These are phyloP conservation scores for Philopotamus ludificatus DNA, from an alignment of 1,140 invertebrate species.

Conservation along the genomic window DNA sequence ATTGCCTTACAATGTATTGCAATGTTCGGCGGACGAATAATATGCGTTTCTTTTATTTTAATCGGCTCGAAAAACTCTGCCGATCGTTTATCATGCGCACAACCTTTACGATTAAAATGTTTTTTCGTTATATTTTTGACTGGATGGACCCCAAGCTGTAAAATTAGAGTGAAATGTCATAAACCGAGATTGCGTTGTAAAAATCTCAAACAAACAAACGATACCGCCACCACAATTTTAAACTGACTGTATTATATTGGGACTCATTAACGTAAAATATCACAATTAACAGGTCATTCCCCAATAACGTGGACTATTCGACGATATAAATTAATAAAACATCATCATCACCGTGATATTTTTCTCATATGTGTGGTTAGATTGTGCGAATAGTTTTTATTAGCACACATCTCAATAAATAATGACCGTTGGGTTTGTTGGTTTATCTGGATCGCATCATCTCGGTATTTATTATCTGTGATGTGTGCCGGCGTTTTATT, in stretches of 20 bases:
- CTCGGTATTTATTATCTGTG: background rate
- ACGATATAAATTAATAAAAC: background rate
- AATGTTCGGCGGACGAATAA: background rate
- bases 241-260: no score
- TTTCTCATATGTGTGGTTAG: no score
- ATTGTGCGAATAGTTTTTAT: no score
- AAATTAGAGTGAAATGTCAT: slow-evolving; percentile 41
- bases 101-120: slow-evolving; percentile 38
- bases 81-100: background rate
- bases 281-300: no score
- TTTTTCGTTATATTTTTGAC: background rate
- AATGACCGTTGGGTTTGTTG: slow-evolving; percentile 1
- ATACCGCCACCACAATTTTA: slow-evolving; percentile 14
- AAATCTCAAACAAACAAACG: slow-evolving; percentile 38
- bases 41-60: background rate
- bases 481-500: background rate
- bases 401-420: background rate
- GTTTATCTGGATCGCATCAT: background rate
- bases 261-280: no score
- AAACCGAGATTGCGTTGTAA: slow-evolving; percentile 37
- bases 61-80: no score
- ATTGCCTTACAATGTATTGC: background rate
- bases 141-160: slow-evolving; percentile 20
- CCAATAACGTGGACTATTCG: background rate
- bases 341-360: no score